These are phyloP conservation scores for Lampropteryx suffumata DNA, from an alignment of 2,888 invertebrate species.

Conservation along the genomic window DNA sequence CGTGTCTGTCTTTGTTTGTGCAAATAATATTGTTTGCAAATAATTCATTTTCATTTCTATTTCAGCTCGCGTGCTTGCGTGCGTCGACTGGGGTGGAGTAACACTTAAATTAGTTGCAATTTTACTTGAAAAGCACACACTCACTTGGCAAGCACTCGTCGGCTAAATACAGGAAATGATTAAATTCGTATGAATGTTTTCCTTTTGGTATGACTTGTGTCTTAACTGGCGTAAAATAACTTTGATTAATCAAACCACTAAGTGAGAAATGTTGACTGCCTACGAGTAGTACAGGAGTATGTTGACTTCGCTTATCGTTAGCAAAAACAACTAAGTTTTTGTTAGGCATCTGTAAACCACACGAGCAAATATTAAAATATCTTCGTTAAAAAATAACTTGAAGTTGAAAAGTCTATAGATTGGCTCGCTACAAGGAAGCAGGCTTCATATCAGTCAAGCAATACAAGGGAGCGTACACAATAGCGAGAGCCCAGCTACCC, in stretches of 20 bases:
- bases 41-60: constrained; percentile 36
- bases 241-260: no score
- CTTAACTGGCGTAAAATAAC: no score
- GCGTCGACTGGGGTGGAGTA: constrained; percentile 68
- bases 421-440: constrained; percentile 1
- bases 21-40: constrained; percentile 18
- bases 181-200: constrained; percentile 63
- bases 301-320: no score
- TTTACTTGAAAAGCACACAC: constrained; percentile 70
- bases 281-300: no score
- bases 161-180: constrained; percentile 67
- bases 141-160: constrained; percentile 63
- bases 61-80: constrained; percentile 74
- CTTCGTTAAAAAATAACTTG: no score
- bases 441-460: constrained; percentile 36
- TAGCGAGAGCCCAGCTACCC: constrained; percentile 6
- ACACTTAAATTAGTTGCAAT: constrained; percentile 81
- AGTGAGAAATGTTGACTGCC: no score
- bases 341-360: no score
- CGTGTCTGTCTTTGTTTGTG: neutral
- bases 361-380: no score
- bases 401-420: neutral
- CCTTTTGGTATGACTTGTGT: constrained; percentile 32
- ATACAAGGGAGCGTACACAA: constrained; percentile 34
- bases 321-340: no score